A percentile compares a stretch with the other conserved stretches of the same genome.
phyloP scores from a whole-genome alignment of 2,888 invertebrate species.

The Netelia melanura region DNA sequence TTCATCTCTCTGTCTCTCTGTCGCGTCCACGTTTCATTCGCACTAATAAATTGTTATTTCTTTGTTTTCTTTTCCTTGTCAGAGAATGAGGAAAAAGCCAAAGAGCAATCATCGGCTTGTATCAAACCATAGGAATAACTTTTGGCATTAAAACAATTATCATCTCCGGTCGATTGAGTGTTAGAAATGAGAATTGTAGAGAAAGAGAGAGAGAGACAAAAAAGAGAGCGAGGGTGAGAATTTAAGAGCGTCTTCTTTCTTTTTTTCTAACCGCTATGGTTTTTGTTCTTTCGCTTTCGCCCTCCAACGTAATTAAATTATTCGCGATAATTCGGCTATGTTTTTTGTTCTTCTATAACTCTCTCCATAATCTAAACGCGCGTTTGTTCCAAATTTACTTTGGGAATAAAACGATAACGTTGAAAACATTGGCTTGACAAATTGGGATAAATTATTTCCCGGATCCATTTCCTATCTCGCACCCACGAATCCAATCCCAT shows the following conservation, averaged over 20 bases:
- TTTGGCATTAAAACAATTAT: not conserved
- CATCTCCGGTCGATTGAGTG: too few species aligned
- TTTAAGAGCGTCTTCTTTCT: not conserved
- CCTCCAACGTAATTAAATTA: too few species aligned
- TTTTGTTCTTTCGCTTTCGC: not conserved
- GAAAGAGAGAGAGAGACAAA: not conserved
- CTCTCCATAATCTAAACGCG: too few species aligned
- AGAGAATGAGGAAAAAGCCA: constrained; percentile 43
- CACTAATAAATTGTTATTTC: constrained; percentile 49
- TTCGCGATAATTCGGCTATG: too few species aligned
- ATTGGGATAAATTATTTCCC: too few species aligned
- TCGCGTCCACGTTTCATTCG: not conserved
- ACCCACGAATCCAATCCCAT: too few species aligned
- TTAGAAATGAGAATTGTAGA: too few species aligned
- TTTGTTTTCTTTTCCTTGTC: constrained; percentile 60
- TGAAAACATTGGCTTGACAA: too few species aligned
- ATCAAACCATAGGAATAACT: not conserved
- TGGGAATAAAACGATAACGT: too few species aligned
- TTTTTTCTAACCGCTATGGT: not conserved
- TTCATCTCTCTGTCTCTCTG: constrained; percentile 3
- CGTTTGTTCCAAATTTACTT: too few species aligned
- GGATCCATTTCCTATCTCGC: too few species aligned
- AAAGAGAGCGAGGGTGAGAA: constrained; percentile 9
- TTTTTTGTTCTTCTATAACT: too few species aligned
- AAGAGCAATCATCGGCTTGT: constrained; percentile 26